Evolutionary conservation across 2,888 invertebrate genomes (phyloP).

Genomic region (Zootermopsis nevadensis): DNA sequence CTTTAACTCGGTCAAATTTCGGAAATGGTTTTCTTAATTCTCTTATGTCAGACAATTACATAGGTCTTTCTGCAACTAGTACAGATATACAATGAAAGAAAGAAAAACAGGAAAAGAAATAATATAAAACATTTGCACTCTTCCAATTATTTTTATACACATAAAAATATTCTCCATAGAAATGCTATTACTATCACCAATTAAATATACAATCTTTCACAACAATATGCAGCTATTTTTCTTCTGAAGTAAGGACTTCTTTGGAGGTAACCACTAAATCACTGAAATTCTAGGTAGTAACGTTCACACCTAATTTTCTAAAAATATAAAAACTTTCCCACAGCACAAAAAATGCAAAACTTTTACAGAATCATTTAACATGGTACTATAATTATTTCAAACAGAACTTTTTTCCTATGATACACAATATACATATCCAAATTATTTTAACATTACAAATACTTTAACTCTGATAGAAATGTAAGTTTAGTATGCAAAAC

Average conservation of each 20-base stretch:
- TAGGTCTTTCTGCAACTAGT: too few species aligned
- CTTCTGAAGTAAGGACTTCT: not conserved
- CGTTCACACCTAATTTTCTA: not conserved
- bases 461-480: too few species aligned
- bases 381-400: not conserved
- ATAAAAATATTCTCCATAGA: not conserved
- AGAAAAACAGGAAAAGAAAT: not conserved
- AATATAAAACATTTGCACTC: too few species aligned
- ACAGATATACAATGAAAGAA: too few species aligned
- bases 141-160: not conserved
- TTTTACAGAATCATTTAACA: not conserved
- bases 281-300: not conserved
- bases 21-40: too few species aligned
- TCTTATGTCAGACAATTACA: too few species aligned
- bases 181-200: not conserved
- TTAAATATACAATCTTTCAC: not conserved
- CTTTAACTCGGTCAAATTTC: too few species aligned
- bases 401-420: not conserved
- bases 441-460: not conserved
- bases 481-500: too few species aligned
- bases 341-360: constrained; percentile 20
- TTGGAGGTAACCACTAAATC: not conserved
- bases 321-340: not conserved
- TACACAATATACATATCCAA: not conserved
- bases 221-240: not conserved